Conservation (phyloP, 2,888 invertebrate species). For the Linnaemya vulpina region DNA sequence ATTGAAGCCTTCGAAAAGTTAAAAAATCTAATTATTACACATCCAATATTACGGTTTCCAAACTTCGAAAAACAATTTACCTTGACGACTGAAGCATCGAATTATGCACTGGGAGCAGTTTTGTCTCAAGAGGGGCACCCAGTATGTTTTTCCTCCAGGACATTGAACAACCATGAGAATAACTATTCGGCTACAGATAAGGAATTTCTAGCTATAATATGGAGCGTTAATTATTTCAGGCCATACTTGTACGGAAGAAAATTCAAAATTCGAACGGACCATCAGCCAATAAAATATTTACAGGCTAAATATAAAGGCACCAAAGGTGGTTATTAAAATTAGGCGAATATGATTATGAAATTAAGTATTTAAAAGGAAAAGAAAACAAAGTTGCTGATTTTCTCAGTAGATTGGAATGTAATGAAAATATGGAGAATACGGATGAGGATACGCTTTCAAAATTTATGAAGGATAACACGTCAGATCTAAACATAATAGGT, state of each 20-base stretch:
- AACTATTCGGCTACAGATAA: slow-evolving; percentile 48
- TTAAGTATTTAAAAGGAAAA: slow-evolving; percentile 49
- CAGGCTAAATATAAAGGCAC: slow-evolving; percentile 24
- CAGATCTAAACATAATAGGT: no score
- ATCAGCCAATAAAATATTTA: slow-evolving; percentile 60
- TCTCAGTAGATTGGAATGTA: slow-evolving; percentile 43
- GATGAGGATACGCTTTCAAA: slow-evolving; percentile 6
- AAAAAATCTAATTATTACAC: no score
- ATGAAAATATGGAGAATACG: background rate
- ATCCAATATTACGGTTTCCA: no score
- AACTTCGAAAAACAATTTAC: no score
- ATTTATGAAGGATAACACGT: no score
- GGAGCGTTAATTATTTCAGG: slow-evolving; percentile 50
- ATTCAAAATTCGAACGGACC: slow-evolving; percentile 50
- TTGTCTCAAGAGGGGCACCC: no score
- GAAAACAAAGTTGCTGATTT: slow-evolving; percentile 50
- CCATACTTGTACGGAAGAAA: slow-evolving; percentile 50
- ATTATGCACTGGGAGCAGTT: background rate
- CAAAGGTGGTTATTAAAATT: slow-evolving; percentile 52
- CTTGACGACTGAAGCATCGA: no score
- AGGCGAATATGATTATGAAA: slow-evolving; percentile 26
- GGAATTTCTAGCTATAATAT: slow-evolving; percentile 53
- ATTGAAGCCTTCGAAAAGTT: no score
- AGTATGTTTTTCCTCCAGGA: no score
- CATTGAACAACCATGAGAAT: slow-evolving; percentile 12